Conservation (phyloP, 2,888 invertebrate genomes). For the Hesperia comma region DNA sequence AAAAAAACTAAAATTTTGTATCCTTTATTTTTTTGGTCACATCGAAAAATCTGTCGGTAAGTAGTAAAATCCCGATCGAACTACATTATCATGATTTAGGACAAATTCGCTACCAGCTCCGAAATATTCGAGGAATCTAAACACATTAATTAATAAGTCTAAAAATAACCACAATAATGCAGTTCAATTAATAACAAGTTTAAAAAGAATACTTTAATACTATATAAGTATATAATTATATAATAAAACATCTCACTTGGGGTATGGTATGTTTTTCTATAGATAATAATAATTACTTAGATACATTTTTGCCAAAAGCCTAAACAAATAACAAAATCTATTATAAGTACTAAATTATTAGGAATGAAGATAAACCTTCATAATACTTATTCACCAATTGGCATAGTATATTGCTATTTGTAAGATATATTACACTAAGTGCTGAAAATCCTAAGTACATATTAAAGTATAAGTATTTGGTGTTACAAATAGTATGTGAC, state of each 20-base stretch:
- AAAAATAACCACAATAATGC: constrained; percentile 64
- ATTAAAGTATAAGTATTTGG: constrained; percentile 7
- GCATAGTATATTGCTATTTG: constrained; percentile 33
- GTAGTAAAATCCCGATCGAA: constrained; percentile 56
- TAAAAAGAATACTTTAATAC: constrained; percentile 50
- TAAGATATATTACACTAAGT: constrained; percentile 15
- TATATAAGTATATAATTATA: constrained; percentile 31
- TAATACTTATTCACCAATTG: constrained; percentile 43
- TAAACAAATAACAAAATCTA: constrained; percentile 40
- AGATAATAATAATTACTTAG: constrained; percentile 30
- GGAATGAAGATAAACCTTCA: constrained; percentile 52
- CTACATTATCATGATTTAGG: constrained; percentile 64
- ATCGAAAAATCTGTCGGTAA: constrained; percentile 58
- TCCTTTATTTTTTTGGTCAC: constrained; percentile 64
- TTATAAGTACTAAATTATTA: constrained; percentile 44
- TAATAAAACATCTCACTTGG: constrained; percentile 35
- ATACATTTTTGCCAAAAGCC: constrained; percentile 31
- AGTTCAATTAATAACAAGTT: constrained; percentile 66
- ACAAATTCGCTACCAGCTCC: constrained; percentile 66
- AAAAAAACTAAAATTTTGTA: constrained; percentile 20
- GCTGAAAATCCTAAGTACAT: constrained; percentile 8
- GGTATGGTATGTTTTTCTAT: constrained; percentile 35
- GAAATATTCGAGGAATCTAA: constrained; percentile 67
- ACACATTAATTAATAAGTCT: constrained; percentile 54
- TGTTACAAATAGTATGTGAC: not conserved